Percentiles rank a stretch among this genome's conserved stretches.
Evolutionary conservation across 2,113 vertebrate genomes (phyloP).

Genomic region (Pseudorhombus dupliciocellatus): DNA sequence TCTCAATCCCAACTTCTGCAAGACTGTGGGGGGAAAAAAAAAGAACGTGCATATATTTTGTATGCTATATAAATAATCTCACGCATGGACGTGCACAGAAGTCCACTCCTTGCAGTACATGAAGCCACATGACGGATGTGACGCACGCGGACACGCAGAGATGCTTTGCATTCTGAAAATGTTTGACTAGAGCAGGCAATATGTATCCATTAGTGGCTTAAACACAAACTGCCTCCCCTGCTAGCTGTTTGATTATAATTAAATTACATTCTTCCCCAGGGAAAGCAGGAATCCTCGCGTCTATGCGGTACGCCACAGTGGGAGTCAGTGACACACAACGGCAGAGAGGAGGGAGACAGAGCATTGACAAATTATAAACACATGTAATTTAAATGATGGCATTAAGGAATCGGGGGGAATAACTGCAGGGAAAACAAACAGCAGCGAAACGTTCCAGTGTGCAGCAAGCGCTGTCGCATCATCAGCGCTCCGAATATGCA

Average conservation of each 20-base stretch:
- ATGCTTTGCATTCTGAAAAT: slow-evolving; percentile 47
- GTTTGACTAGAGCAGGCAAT: slow-evolving; percentile 72
- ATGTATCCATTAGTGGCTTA: slow-evolving; percentile 80
- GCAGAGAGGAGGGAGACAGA: slow-evolving; percentile 45
- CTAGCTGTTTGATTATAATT: slow-evolving; percentile 88
- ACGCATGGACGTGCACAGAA: slow-evolving; percentile 21
- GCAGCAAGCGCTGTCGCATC: slow-evolving; percentile 26
- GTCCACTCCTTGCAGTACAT: neutral
- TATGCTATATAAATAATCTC: slow-evolving; percentile 42
- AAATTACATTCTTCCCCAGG: slow-evolving; percentile 82
- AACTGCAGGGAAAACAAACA: slow-evolving; percentile 67
- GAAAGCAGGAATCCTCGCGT: slow-evolving; percentile 67
- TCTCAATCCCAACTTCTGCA: slow-evolving; percentile 35
- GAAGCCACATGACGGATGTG: slow-evolving; percentile 6
- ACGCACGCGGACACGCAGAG: slow-evolving; percentile 33
- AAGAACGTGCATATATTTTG: slow-evolving; percentile 39
- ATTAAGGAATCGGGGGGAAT: slow-evolving; percentile 54
- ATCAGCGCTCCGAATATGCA: slow-evolving; percentile 15
- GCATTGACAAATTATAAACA: slow-evolving; percentile 76
- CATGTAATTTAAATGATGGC: slow-evolving; percentile 75
- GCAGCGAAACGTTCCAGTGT: slow-evolving; percentile 37
- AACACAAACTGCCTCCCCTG: slow-evolving; percentile 80
- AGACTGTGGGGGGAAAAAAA: slow-evolving; percentile 9
- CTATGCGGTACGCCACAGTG: slow-evolving; percentile 63
- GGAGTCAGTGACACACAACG: slow-evolving; percentile 63